Conservation (phyloP, 1,140 invertebrate species). For the Aphelinus atriplicis region DNA sequence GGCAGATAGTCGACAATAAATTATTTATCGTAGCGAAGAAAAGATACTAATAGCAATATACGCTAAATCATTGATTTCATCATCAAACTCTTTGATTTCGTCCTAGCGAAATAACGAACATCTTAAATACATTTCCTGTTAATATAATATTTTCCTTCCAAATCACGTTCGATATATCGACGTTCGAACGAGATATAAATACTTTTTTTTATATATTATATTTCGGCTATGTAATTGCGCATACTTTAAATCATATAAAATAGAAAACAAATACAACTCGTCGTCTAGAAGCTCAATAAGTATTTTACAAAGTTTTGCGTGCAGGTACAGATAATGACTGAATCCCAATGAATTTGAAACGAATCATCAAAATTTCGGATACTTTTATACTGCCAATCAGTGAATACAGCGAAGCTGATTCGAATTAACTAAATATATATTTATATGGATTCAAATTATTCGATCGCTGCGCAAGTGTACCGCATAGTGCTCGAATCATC, state of each 20-base stretch:
- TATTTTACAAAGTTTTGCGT: constrained; percentile 9
- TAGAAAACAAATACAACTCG: constrained; percentile 15
- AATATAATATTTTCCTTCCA: not conserved
- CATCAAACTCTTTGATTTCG: constrained; percentile 27
- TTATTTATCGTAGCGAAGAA: constrained; percentile 4
- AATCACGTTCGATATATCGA: constrained; percentile 10
- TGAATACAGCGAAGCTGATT: too few species aligned
- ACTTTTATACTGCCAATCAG: too few species aligned
- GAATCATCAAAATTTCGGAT: too few species aligned
- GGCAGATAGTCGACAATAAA: too few species aligned
- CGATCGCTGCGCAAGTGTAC: not conserved
- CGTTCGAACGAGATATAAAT: constrained; percentile 20
- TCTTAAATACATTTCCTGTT: constrained; percentile 23
- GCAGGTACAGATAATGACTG: too few species aligned
- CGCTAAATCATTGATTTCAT: not conserved
- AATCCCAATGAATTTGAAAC: too few species aligned
- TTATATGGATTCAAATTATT: too few species aligned
- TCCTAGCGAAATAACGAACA: constrained; percentile 28
- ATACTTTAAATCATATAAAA: constrained; percentile 22
- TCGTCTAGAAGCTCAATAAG: constrained; percentile 23
- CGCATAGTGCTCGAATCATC: constrained; percentile 25
- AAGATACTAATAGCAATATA: constrained; percentile 11
- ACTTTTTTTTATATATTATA: not conserved
- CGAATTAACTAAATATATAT: too few species aligned
- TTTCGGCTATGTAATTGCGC: constrained; percentile 11